A percentile compares a stretch with the other conserved stretches of the same genome.
Evolutionary conservation across 2,888 invertebrate genomes (phyloP).

Genomic region (Drosophila ochracea): DNA sequence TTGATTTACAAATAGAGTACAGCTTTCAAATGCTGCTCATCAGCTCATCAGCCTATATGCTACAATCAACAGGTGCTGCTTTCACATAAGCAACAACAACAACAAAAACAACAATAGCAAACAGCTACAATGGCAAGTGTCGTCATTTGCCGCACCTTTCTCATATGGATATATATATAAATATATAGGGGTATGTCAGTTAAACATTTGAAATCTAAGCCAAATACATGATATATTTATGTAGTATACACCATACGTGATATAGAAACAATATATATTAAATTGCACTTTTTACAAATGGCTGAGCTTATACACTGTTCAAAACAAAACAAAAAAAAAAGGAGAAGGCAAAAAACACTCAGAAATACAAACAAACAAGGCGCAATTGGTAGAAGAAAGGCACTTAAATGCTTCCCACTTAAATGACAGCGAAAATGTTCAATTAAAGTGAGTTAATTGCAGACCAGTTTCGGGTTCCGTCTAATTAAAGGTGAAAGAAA

Average conservation of each 20-base stretch:
- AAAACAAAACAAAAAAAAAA: background rate
- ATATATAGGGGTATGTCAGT: conserved; percentile 11
- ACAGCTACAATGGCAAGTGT: conserved; percentile 41
- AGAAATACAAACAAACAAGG: conserved; percentile 1
- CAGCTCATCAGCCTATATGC: background rate
- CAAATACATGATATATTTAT: conserved; percentile 39
- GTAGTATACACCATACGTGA: background rate
- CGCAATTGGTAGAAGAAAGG: conserved; percentile 39
- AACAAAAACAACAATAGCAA: conserved; percentile 1
- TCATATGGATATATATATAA: conserved; percentile 3
- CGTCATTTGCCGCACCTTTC: conserved; percentile 58
- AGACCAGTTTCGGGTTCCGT: conserved; percentile 8
- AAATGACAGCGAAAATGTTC: conserved; percentile 43
- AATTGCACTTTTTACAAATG: conserved; percentile 60
- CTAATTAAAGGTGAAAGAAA: conserved; percentile 71
- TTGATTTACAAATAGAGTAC: conserved; percentile 4
- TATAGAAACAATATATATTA: conserved; percentile 14
- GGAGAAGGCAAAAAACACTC: background rate
- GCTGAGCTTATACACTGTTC: conserved; percentile 42
- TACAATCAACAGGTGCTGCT: conserved; percentile 35
- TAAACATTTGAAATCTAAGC: conserved; percentile 61
- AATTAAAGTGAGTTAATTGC: conserved; percentile 50
- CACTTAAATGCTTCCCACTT: conserved; percentile 27
- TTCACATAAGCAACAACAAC: conserved; percentile 12
- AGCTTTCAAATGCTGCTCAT: conserved; percentile 2